These are phyloP conservation scores for Euura saliciscinereae DNA, from an alignment of 1,140 invertebrate species.

Conservation along the genomic window DNA sequence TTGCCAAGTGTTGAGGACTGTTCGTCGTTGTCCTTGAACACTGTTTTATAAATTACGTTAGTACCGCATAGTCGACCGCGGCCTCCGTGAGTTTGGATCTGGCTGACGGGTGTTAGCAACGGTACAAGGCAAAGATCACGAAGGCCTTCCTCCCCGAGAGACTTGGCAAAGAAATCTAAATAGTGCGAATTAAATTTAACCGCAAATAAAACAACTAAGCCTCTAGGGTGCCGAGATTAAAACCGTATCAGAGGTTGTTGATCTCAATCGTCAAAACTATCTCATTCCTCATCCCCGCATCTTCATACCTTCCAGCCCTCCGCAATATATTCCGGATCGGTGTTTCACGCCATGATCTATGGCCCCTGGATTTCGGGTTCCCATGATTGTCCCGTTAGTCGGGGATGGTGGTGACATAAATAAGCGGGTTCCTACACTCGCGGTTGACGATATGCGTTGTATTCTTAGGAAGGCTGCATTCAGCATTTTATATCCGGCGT, in stretches of 20 bases:
- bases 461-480: conserved; percentile 45
- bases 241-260: not conserved
- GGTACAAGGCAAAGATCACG: not conserved
- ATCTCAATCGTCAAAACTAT: not conserved
- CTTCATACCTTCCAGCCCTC: not conserved
- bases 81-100: not conserved
- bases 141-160: not conserved
- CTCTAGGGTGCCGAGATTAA: not conserved
- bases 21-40: not conserved
- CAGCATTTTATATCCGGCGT: conserved; percentile 24
- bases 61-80: not conserved
- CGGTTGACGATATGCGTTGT: conserved; percentile 20
- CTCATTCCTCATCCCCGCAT: not conserved
- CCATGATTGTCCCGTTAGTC: too few species aligned
- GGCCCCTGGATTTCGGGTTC: too few species aligned
- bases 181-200: not conserved
- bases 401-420: not conserved
- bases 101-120: not conserved
- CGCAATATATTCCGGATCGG: too few species aligned
- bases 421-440: not conserved
- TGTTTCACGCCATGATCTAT: too few species aligned
- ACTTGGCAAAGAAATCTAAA: not conserved
- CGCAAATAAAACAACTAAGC: not conserved
- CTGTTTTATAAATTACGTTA: not conserved
- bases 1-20: not conserved